Percentiles rank a stretch among this genome's conserved stretches.
These are phyloP conservation scores for Umimayanthus chanpuru DNA, from an alignment of 92 coral and sea anemone genomes.

Conservation along the genomic window DNA sequence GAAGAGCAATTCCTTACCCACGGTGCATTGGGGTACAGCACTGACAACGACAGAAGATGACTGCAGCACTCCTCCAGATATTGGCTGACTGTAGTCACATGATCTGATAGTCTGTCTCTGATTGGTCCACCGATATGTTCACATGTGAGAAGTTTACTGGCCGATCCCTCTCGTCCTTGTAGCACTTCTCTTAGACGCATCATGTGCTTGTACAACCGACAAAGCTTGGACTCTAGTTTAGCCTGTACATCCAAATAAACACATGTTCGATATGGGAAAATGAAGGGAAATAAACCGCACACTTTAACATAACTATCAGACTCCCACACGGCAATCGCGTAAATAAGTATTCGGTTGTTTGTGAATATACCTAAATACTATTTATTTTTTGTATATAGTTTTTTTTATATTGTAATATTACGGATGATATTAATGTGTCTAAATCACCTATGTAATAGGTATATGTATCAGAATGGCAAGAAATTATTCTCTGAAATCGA, in stretches of 20 bases:
- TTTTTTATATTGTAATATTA: too few species aligned
- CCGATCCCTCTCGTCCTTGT: slow-evolving; percentile 8
- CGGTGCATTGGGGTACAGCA: slow-evolving; percentile 80
- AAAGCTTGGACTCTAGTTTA: slow-evolving; percentile 80
- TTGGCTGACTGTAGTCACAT: slow-evolving; percentile 60
- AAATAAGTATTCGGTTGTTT: too few species aligned
- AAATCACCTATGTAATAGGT: too few species aligned
- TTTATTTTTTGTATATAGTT: too few species aligned
- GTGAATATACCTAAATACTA: too few species aligned
- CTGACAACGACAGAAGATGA: slow-evolving; percentile 75
- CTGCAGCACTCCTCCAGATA: slow-evolving; percentile 68
- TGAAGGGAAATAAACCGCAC: too few species aligned
- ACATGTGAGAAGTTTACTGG: slow-evolving; percentile 36
- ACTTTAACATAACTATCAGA: too few species aligned
- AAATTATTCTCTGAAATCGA: too few species aligned
- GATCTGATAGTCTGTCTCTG: slow-evolving; percentile 64
- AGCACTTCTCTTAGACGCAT: slow-evolving; percentile 57
- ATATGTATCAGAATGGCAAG: too few species aligned
- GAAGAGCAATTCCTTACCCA: slow-evolving; percentile 64
- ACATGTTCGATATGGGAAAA: too few species aligned
- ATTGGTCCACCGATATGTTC: slow-evolving; percentile 78
- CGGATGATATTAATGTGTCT: too few species aligned
- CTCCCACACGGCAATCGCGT: too few species aligned
- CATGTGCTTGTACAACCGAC: slow-evolving; percentile 80
- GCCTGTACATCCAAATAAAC: slow-evolving; percentile 51